Evolutionary conservation across 2,888 invertebrate genomes (phyloP).

Genomic region (Drosophila gaucha): DNA sequence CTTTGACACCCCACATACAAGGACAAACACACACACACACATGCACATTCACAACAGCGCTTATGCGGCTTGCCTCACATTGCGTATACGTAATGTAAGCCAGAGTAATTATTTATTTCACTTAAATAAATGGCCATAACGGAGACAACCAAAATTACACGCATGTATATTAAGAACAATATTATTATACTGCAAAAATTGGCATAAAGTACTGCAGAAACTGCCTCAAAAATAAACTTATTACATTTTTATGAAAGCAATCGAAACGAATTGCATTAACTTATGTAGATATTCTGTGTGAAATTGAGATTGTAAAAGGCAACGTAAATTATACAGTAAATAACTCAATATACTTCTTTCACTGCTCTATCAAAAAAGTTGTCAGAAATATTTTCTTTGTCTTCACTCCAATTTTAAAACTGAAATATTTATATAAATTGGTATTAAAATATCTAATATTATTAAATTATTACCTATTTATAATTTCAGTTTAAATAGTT

Average conservation of each 20-base stretch:
- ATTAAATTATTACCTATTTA: too few species aligned
- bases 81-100: slow-evolving; percentile 41
- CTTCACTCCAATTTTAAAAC: too few species aligned
- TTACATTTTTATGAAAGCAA: slow-evolving; percentile 1
- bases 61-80: slow-evolving; percentile 6
- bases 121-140: slow-evolving; percentile 22
- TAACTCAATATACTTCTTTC: too few species aligned
- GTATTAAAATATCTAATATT: too few species aligned
- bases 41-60: neutral
- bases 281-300: neutral
- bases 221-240: slow-evolving; percentile 5
- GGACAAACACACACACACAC: neutral
- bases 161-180: slow-evolving; percentile 2
- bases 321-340: too few species aligned
- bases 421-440: too few species aligned
- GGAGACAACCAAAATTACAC: slow-evolving; percentile 34
- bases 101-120: slow-evolving; percentile 37
- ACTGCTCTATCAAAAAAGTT: too few species aligned
- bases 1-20: slow-evolving; percentile 5
- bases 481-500: too few species aligned
- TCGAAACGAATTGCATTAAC: slow-evolving; percentile 10
- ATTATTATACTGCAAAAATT: slow-evolving; percentile 7
- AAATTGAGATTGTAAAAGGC: neutral
- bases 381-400: too few species aligned
- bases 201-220: neutral